phyloP scores from a whole-genome alignment of 2,888 invertebrate genomes.

The Lycocerus yunnanus region DNA sequence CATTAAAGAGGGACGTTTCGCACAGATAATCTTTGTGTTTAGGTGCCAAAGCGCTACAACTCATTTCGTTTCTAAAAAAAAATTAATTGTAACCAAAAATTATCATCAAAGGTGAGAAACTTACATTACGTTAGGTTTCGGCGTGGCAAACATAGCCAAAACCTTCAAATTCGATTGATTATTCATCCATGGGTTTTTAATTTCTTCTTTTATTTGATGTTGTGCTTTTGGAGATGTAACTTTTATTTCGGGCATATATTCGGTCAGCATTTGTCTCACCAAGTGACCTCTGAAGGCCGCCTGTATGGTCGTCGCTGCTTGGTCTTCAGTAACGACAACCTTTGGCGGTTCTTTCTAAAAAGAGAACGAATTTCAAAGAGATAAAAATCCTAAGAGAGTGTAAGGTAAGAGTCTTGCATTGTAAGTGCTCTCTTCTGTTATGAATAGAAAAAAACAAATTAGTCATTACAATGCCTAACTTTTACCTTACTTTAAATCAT shows the following conservation, averaged over 20 bases:
- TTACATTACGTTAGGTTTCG: background rate
- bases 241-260: constrained; percentile 33
- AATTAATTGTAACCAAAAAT: background rate
- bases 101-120: background rate
- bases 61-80: constrained; percentile 34
- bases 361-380: background rate
- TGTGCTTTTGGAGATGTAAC: background rate
- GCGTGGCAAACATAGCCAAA: constrained; percentile 7
- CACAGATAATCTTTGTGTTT: constrained; percentile 55
- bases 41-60: constrained; percentile 33
- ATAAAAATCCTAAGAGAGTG: background rate
- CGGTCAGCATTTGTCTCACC: constrained; percentile 46
- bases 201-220: background rate
- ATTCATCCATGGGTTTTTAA: background rate
- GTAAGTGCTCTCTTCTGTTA: constrained; percentile 49
- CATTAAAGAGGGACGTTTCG: constrained; percentile 61
- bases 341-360: background rate
- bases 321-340: constrained; percentile 43
- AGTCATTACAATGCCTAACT: constrained; percentile 41
- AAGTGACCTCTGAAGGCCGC: constrained; percentile 46
- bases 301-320: constrained; percentile 52
- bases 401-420: constrained; percentile 57
- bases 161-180: constrained; percentile 3
- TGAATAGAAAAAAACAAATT: constrained; percentile 9
- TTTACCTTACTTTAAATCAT: constrained; percentile 36